Evolutionary conservation across 1,140 invertebrate species (phyloP).

Genomic region (Procambarus virginalis): DNA sequence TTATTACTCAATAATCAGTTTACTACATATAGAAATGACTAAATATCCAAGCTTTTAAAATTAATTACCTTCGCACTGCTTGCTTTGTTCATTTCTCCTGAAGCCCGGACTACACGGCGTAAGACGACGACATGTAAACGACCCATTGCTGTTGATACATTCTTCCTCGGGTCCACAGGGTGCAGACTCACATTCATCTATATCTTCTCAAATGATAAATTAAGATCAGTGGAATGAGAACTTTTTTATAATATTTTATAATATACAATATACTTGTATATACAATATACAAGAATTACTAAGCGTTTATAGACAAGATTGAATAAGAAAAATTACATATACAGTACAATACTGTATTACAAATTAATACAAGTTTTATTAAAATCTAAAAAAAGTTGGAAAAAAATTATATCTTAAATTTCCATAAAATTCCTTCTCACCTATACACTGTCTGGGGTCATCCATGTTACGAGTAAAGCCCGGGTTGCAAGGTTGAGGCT

Average conservation of each 20-base stretch:
- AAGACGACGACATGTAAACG: slow-evolving; percentile 75
- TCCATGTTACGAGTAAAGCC: slow-evolving; percentile 71
- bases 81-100: slow-evolving; percentile 19
- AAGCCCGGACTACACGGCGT: slow-evolving; percentile 47
- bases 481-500: slow-evolving; percentile 71
- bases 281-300: too few species aligned
- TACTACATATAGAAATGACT: too few species aligned
- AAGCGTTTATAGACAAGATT: too few species aligned
- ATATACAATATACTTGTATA: too few species aligned
- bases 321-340: too few species aligned
- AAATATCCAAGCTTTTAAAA: too few species aligned
- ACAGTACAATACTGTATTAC: too few species aligned
- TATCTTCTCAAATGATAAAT: slow-evolving; percentile 72
- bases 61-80: slow-evolving; percentile 59
- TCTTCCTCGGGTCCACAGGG: slow-evolving; percentile 74
- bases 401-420: too few species aligned
- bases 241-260: neutral
- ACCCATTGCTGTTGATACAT: slow-evolving; percentile 78
- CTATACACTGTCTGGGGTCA: slow-evolving; percentile 73
- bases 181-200: slow-evolving; percentile 76
- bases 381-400: too few species aligned
- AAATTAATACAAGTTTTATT: too few species aligned
- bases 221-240: neutral
- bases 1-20: too few species aligned
- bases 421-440: slow-evolving; percentile 52